Conservation (phyloP, 2,113 vertebrate genomes). For the Chrysochloris asiatica region DNA sequence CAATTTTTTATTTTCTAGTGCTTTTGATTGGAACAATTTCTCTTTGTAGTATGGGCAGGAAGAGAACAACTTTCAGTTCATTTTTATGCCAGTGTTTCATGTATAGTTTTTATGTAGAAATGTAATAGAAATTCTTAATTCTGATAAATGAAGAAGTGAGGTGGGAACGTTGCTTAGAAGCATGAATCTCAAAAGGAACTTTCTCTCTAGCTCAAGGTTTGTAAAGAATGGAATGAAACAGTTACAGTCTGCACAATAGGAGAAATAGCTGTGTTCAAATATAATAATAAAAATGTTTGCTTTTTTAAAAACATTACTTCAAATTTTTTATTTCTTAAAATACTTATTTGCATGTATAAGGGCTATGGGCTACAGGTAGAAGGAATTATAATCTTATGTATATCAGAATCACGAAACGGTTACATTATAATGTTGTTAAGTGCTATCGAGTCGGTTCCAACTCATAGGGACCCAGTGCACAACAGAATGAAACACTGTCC, state of each 20-base stretch:
- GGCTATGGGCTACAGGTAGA: no score
- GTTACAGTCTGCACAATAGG: slow-evolving; percentile 36
- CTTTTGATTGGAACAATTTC: slow-evolving; percentile 58
- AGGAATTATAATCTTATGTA: no score
- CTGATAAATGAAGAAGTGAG: not conserved
- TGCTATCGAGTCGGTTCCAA: no score
- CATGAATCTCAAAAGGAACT: not conserved
- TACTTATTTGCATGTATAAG: no score
- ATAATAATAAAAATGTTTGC: no score
- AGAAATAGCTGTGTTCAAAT: slow-evolving; percentile 42
- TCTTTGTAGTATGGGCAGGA: not conserved
- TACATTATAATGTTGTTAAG: no score
- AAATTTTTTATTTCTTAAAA: no score
- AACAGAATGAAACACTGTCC: no score
- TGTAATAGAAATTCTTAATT: slow-evolving; percentile 53
- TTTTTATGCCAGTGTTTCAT: not conserved
- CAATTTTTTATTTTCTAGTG: slow-evolving; percentile 59
- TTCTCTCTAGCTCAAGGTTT: slow-evolving; percentile 1
- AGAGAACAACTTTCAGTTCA: slow-evolving; percentile 29
- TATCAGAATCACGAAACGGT: no score
- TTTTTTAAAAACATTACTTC: no score
- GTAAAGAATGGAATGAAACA: slow-evolving; percentile 53
- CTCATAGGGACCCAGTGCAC: no score
- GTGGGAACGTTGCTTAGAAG: not conserved
- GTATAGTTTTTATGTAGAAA: slow-evolving; percentile 6